Evolutionary conservation across 2,797 vertebrate species (phyloP).

Genomic region (Hoplostethus atlanticus): DNA sequence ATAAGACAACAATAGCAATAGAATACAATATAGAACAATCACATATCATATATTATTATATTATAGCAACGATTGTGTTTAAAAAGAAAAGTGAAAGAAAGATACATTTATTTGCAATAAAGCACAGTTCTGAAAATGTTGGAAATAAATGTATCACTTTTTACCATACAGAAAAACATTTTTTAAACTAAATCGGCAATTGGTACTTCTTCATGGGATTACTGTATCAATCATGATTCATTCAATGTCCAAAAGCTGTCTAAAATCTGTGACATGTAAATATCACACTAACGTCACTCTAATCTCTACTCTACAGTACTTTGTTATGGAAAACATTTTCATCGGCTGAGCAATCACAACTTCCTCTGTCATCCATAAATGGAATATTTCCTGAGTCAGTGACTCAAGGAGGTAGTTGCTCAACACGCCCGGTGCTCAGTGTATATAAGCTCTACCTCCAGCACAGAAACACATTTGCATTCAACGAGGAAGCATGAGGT

Average conservation of each 20-base stretch:
- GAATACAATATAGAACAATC: neutral
- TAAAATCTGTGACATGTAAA: too few relatives aligned
- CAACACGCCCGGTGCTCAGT: constrained; percentile 39
- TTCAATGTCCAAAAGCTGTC: too few relatives aligned
- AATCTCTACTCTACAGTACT: neutral
- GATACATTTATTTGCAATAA: too few relatives aligned
- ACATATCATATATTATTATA: neutral
- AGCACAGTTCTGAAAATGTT: too few relatives aligned
- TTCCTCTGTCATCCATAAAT: constrained; percentile 57
- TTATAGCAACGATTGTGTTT: too few relatives aligned
- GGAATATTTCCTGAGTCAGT: constrained; percentile 30
- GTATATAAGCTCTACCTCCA: constrained; percentile 64
- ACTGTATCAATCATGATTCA: too few relatives aligned
- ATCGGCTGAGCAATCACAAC: constrained; percentile 33
- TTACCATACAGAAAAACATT: too few relatives aligned
- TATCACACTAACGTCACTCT: neutral
- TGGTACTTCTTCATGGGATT: too few relatives aligned
- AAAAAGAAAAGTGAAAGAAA: too few relatives aligned
- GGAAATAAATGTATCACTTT: too few relatives aligned
- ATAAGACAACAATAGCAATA: neutral
- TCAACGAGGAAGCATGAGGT: constrained; percentile 70
- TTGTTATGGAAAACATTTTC: constrained; percentile 23
- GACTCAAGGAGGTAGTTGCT: constrained; percentile 53
- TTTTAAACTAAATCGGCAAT: too few relatives aligned
- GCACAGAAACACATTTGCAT: constrained; percentile 27